Percentiles rank a stretch among this genome's conserved stretches.
These are phyloP conservation scores for Metopia argyrocephala DNA, from an alignment of 2,888 invertebrate genomes.

Conservation along the genomic window DNA sequence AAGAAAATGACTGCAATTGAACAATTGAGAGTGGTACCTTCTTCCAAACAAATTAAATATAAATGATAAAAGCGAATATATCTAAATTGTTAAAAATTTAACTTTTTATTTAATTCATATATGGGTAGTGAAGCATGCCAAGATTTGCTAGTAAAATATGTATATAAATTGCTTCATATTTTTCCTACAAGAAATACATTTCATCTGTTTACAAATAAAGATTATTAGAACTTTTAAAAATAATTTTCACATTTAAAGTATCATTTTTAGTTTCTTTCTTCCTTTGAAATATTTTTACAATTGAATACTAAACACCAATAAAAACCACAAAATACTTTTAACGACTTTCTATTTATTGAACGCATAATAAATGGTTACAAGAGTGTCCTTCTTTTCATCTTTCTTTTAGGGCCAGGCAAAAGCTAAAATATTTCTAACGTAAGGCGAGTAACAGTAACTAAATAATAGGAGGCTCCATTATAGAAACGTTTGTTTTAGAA, in stretches of 20 bases:
- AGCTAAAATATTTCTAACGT: not conserved
- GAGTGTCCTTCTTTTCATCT: not conserved
- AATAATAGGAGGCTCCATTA: conserved; percentile 47
- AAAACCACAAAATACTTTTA: conserved; percentile 73
- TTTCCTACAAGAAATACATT: too few relatives aligned
- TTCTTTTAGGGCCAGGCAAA: not conserved
- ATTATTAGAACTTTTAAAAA: too few relatives aligned
- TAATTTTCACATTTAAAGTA: not conserved
- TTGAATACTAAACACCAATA: conserved; percentile 71
- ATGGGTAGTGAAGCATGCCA: too few relatives aligned
- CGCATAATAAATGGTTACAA: conserved; percentile 68
- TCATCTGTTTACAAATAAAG: too few relatives aligned
- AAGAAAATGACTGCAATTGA: too few relatives aligned
- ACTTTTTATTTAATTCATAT: too few relatives aligned
- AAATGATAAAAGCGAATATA: too few relatives aligned
- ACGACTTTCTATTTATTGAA: conserved; percentile 74
- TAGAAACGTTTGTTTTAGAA: conserved; percentile 32
- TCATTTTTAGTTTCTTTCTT: not conserved
- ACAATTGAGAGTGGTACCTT: too few relatives aligned
- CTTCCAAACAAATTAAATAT: too few relatives aligned
- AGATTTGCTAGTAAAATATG: too few relatives aligned
- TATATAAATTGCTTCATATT: too few relatives aligned
- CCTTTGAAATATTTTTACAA: conserved; percentile 67
- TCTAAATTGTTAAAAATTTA: too few relatives aligned
- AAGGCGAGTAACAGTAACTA: not conserved